Conservation (phyloP, 1,140 invertebrate species). For the Drosophila grimshawi region DNA sequence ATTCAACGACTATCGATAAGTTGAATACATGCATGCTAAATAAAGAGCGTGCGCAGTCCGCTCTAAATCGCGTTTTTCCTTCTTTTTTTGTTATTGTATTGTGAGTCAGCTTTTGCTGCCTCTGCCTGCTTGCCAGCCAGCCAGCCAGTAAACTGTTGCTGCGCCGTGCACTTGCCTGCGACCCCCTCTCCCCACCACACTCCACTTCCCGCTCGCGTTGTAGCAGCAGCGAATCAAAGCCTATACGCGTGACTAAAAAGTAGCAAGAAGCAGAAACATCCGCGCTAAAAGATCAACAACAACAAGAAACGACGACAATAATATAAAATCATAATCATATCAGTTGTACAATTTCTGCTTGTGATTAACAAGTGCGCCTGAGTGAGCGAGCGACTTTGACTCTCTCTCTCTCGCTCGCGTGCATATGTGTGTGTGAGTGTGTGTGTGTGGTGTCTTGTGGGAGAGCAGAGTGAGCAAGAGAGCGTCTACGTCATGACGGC, state of each 20-base stretch:
- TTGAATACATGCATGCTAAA: slow-evolving; percentile 1
- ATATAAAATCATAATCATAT: slow-evolving; percentile 65
- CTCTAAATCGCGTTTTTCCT: slow-evolving; percentile 8
- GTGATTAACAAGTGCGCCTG: slow-evolving; percentile 67
- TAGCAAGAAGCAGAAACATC: slow-evolving; percentile 21
- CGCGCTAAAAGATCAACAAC: slow-evolving; percentile 22
- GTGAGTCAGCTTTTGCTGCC: slow-evolving; percentile 20
- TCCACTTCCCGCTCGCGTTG: background rate
- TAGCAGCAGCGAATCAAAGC: slow-evolving; percentile 58
- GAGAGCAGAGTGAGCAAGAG: background rate
- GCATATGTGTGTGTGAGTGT: slow-evolving; percentile 4
- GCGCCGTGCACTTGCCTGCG: background rate
- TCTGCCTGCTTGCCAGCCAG: too few species aligned
- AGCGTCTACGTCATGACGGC: slow-evolving; percentile 32
- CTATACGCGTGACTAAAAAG: slow-evolving; percentile 70
- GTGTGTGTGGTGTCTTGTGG: slow-evolving; percentile 9
- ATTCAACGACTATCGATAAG: slow-evolving; percentile 16
- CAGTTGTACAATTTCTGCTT: slow-evolving; percentile 54
- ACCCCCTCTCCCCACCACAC: too few species aligned
- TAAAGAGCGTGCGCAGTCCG: slow-evolving; percentile 4
- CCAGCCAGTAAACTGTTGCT: slow-evolving; percentile 6
- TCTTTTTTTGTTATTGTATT: background rate
- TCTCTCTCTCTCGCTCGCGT: background rate
- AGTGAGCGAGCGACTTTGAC: background rate
- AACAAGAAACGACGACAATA: slow-evolving; percentile 29